These are phyloP conservation scores for Tenthredo distinguenda DNA, from an alignment of 2,888 invertebrate species.

Conservation along the genomic window DNA sequence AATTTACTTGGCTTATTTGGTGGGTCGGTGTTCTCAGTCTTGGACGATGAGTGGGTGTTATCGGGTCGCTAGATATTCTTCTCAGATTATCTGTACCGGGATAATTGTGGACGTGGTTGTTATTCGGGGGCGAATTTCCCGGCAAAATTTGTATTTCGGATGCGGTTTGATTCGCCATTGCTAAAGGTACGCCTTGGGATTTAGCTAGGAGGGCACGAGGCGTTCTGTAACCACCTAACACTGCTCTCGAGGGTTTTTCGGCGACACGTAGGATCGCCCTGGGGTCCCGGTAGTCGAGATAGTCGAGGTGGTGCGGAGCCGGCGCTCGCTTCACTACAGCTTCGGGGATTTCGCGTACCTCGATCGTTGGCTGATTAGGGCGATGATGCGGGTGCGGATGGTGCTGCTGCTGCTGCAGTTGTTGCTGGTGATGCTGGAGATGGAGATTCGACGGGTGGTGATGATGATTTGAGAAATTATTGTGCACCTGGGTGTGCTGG, in stretches of 20 bases:
- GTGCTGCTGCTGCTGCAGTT: not conserved
- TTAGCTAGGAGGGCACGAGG: constrained; percentile 71
- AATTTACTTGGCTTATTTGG: not conserved
- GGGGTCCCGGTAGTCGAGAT: constrained; percentile 76
- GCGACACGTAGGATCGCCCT: constrained; percentile 73
- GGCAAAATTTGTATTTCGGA: not conserved
- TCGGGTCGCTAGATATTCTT: constrained; percentile 11
- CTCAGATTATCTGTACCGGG: not conserved
- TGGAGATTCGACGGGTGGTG: not conserved
- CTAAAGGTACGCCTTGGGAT: constrained; percentile 68
- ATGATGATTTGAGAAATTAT: constrained; percentile 53
- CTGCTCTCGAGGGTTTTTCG: constrained; percentile 72
- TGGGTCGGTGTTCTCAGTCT: constrained; percentile 27
- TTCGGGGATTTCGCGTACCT: constrained; percentile 67
- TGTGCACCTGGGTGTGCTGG: constrained; percentile 65
- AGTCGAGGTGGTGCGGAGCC: constrained; percentile 74
- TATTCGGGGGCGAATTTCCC: not conserved
- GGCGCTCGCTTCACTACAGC: constrained; percentile 58
- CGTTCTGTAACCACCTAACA: constrained; percentile 73
- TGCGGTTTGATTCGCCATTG: constrained; percentile 59
- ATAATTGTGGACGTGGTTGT: not conserved
- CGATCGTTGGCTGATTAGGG: constrained; percentile 73
- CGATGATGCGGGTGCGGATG: constrained; percentile 59
- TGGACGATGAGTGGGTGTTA: constrained; percentile 36
- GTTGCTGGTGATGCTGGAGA: constrained; percentile 12